Base-by-base conservation (phyloP, 2,888 invertebrate species). In the Calephelis perditalis region DNA sequence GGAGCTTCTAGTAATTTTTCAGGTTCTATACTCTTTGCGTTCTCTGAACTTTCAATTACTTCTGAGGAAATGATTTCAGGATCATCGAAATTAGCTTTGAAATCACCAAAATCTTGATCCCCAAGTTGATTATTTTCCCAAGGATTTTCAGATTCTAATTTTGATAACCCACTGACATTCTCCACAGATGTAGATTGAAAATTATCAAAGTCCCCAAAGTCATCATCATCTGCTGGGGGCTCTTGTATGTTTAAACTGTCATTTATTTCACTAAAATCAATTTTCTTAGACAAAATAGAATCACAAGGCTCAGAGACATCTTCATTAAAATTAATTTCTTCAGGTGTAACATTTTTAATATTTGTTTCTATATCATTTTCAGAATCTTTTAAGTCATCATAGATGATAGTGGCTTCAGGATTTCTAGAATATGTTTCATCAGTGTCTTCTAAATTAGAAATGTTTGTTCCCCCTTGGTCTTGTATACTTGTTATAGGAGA, bases 161-260 rank as follows among this genome's bases (percentile, higher is more conserved):
- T 58, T 65, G 61, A 46, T 73, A 70, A 57, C 63, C 37, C 46
- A 54, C 9, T 56, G 8, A 37, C n/a, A 45, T 44, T 68, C 63
- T 71, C 70, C 63, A 77, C 67, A 64, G 67, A 73, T 12, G 76
- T 78, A 71, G 84, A 84, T 73, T 91, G 84, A 68, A 92, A 92
- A 66, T 92, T 88, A 71, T 91, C 86, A 79, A 92, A 91, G 70
- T 91, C 88, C 55, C 83, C 90, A 81, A 92, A 91, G 11, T 70
- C 67, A 63, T 69, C 70, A 61, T 64, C 60, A 56, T 56, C 59
- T 47, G 57, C 7, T 6, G 15, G 37, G 15, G n/a, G 2, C 11
- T 40, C 26, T 46, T 15, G n/a, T 56, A 36, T 15, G 40, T 26
- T 46, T 9, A 35, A 26, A 49, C 35, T 9, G 15, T 55, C 35